phyloP scores from a whole-genome alignment of 2,888 invertebrate species.

The Archaeoteleia sp. region DNA sequence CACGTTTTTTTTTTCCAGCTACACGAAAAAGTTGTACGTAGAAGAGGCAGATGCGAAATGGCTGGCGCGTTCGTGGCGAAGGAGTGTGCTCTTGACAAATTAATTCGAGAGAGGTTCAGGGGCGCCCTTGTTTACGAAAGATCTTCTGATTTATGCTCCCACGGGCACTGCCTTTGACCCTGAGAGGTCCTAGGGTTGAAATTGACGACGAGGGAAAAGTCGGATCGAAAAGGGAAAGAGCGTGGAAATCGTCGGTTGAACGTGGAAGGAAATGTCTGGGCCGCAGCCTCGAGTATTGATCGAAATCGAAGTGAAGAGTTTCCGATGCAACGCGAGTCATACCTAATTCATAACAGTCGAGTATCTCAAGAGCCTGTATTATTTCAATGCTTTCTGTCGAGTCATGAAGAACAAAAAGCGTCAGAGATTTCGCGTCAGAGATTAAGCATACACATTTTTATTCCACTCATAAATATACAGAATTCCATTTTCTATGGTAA shows the following conservation, averaged over 20 bases:
- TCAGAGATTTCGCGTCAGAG: too few relatives aligned
- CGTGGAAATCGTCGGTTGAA: slow-evolving; percentile 29
- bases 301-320: slow-evolving; percentile 68
- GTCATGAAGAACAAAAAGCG: too few relatives aligned
- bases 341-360: slow-evolving; percentile 64
- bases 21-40: slow-evolving; percentile 26
- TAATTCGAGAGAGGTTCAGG: slow-evolving; percentile 58
- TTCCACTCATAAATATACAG: too few relatives aligned
- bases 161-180: slow-evolving; percentile 61
- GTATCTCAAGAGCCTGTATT: too few relatives aligned
- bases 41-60: slow-evolving; percentile 9
- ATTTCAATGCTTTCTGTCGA: too few relatives aligned
- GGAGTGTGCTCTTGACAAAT: slow-evolving; percentile 56
- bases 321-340: slow-evolving; percentile 60
- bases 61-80: slow-evolving; percentile 15
- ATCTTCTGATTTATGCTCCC: slow-evolving; percentile 61
- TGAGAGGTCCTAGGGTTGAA: slow-evolving; percentile 35
- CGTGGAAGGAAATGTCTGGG: slow-evolving; percentile 54
- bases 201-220: slow-evolving; percentile 22
- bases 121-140: slow-evolving; percentile 58
- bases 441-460: too few relatives aligned
- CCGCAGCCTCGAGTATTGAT: slow-evolving; percentile 64
- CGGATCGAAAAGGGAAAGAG: slow-evolving; percentile 19
- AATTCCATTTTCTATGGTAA: too few relatives aligned
- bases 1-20: slow-evolving; percentile 11